Evolutionary conservation across 2,888 invertebrate species (phyloP), one percentile per base, ranked within the genome.

Genomic region (Tetranychus piercei): DNA sequence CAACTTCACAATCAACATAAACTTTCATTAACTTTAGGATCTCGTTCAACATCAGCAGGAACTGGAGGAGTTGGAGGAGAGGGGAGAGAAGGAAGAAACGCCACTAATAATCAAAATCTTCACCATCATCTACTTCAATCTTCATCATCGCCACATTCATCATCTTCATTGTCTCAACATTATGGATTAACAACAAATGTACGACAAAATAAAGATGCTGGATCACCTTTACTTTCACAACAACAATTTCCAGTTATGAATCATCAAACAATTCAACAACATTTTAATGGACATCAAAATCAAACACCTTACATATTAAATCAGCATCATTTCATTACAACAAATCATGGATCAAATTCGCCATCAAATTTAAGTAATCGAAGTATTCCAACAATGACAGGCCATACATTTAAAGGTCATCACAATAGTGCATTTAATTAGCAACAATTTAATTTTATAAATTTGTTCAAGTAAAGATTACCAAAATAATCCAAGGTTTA

Each of bases 191-290:
- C 18, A 20, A 6, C 73, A 11, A 55, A 55, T 55, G 55, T 9
- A 9, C 55, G 55, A 55, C 55, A 55, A 44, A 44, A 9, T 34
- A n/a, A 34, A 44, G n/a, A n/a, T 20, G 11, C 72, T 34, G n/a
- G 18, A 11, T 44, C 73, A 11, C 20, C 73, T 7, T 8, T 55
- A 1, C 18, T 18, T n/a, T 7, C 9, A 11, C 4, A n/a, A 20
- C 73, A 73, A 18, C 9, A 73, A n/a, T 73, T 73, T 65, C 18
- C 18, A 18, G 44, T 43, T 45, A 72, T 72, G 72, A 73, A 73
- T 44, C 73, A 73, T 22, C 45, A 45, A 44, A 34, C 34, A n/a
- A 73, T 73, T 55, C 45, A 73, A 23, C 73, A 73, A 44, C 73
- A 73, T 44, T 73, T 73, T 18, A 22, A 55, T 55, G 11, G 18